Evolutionary conservation across 2,113 vertebrate genomes (phyloP).

Genomic region (Hemibagrus wyckioides): DNA sequence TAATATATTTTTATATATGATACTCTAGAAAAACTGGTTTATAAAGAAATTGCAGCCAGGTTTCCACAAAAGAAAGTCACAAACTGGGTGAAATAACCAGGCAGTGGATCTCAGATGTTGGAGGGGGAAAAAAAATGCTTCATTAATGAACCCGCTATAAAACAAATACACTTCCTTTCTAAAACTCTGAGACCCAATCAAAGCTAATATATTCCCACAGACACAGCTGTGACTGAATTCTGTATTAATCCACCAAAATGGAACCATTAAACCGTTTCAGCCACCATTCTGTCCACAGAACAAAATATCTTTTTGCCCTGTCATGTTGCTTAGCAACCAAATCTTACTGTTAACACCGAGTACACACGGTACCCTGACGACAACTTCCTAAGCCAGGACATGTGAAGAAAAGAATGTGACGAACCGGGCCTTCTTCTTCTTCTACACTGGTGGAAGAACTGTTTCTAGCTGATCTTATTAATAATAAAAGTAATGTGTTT

Average conservation of each 20-base stretch:
- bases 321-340: conserved; percentile 5
- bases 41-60: too few relatives aligned
- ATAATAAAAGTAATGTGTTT: background rate
- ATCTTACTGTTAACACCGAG: background rate
- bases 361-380: background rate
- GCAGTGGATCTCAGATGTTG: conserved; percentile 45
- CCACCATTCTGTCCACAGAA: background rate
- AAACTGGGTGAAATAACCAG: conserved; percentile 65
- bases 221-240: background rate
- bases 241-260: background rate
- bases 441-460: too few relatives aligned
- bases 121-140: background rate
- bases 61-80: conserved; percentile 60
- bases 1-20: too few relatives aligned
- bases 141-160: background rate
- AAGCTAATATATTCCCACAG: background rate
- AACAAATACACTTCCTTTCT: background rate
- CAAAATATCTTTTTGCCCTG: background rate
- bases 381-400: too few relatives aligned
- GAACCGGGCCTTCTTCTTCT: too few relatives aligned
- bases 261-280: background rate
- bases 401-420: too few relatives aligned
- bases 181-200: background rate
- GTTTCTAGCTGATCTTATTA: background rate
- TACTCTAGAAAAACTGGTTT: too few relatives aligned